A percentile compares a stretch with the other conserved stretches of the same genome.
Conservation (phyloP, 2,797 vertebrate species). For the Chiloscyllium punctatum region DNA sequence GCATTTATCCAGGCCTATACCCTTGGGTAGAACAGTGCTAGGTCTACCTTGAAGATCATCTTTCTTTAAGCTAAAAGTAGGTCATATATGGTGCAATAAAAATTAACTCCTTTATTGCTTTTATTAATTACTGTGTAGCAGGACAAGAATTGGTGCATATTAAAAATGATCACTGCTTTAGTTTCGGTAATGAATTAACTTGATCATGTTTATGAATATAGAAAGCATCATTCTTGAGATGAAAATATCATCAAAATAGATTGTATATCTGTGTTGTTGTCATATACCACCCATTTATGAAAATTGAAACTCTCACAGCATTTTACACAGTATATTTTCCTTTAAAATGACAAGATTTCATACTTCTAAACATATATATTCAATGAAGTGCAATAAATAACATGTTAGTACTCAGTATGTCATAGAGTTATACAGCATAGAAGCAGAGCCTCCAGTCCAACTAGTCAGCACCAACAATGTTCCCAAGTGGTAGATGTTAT, state of each 20-base stretch:
- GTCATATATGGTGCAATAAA: constrained; percentile 30
- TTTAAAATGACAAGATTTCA: background rate
- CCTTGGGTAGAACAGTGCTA: background rate
- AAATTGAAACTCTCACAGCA: background rate
- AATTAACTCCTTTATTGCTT: constrained; percentile 22
- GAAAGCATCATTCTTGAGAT: background rate
- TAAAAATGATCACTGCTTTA: background rate
- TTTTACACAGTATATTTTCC: background rate
- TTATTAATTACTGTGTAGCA: background rate
- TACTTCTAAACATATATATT: background rate
- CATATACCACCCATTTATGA: background rate
- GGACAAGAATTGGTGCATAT: background rate
- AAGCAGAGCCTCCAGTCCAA: too few relatives aligned
- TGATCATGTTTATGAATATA: background rate
- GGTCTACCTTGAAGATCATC: background rate
- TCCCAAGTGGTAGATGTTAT: too few relatives aligned
- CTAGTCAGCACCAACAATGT: too few relatives aligned
- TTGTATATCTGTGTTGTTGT: background rate
- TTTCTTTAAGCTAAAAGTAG: constrained; percentile 33
- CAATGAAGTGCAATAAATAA: background rate
- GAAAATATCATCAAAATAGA: background rate
- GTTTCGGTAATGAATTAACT: background rate
- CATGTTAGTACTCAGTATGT: background rate
- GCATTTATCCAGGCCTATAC: constrained; percentile 10
- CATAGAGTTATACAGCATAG: too few relatives aligned